These are phyloP conservation scores for Dolomedes plantarius DNA, from an alignment of 2,888 invertebrate genomes.

Conservation along the genomic window DNA sequence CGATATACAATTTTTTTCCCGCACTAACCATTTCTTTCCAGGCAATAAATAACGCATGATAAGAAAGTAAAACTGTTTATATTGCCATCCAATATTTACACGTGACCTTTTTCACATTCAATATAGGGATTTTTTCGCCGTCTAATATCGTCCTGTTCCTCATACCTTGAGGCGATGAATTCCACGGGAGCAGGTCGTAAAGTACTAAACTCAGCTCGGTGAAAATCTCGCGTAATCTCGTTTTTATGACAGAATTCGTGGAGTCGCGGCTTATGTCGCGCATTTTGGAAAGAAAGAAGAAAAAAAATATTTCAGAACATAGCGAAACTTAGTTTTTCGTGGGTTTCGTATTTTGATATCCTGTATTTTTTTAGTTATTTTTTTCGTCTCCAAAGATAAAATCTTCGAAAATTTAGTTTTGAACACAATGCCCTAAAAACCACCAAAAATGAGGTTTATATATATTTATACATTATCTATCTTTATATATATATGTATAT, in stretches of 20 bases:
- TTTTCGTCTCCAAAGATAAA: no score
- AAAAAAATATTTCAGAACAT: not conserved
- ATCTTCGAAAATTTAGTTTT: no score
- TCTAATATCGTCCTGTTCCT: not conserved
- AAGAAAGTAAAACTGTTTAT: not conserved
- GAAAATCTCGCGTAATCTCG: conserved; percentile 63
- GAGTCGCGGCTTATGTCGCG: conserved; percentile 37
- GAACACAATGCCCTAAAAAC: no score
- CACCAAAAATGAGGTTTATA: no score
- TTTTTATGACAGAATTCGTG: conserved; percentile 64
- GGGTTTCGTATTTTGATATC: no score
- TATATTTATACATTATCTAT: no score
- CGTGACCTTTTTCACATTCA: conserved; percentile 6
- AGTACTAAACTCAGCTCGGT: conserved; percentile 48
- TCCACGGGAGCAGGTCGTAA: conserved; percentile 6
- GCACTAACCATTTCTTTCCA: not conserved
- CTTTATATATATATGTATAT: no score
- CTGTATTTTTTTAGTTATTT: no score
- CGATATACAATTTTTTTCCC: no score
- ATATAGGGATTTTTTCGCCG: not conserved
- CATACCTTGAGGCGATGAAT: conserved; percentile 1
- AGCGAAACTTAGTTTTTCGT: not conserved
- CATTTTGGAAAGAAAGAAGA: not conserved
- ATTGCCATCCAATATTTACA: not conserved
- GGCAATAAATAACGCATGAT: not conserved